Conservation (phyloP, 2,113 vertebrate genomes). For the Triplophysa tibetana region DNA sequence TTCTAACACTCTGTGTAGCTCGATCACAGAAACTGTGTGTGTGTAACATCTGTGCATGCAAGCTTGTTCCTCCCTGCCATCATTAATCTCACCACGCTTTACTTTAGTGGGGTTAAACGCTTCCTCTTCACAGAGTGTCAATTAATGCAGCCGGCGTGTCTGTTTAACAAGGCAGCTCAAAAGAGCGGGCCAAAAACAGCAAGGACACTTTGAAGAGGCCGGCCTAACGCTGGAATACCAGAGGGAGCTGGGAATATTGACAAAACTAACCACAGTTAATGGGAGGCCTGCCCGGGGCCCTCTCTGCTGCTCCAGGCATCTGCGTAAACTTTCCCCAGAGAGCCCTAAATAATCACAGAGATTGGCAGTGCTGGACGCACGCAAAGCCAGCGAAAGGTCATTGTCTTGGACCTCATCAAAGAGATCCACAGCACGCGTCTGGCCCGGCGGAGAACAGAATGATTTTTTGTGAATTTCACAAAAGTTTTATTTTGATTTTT, state of each 20-base stretch:
- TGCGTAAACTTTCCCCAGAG: conserved; percentile 64
- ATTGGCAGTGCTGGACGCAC: conserved; percentile 64
- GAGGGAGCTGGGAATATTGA: conserved; percentile 44
- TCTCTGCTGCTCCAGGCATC: conserved; percentile 25
- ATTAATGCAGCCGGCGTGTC: conserved; percentile 38
- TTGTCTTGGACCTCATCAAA: conserved; percentile 61
- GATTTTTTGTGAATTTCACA: neutral
- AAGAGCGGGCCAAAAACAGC: conserved; percentile 37
- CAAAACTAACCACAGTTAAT: conserved; percentile 53
- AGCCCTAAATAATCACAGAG: conserved; percentile 69
- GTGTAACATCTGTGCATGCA: neutral
- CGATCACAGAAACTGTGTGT: conserved; percentile 7
- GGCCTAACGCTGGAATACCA: conserved; percentile 21
- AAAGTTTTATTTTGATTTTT: neutral
- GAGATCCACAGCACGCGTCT: conserved; percentile 60
- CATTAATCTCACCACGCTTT: conserved; percentile 32
- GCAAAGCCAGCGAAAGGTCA: conserved; percentile 68
- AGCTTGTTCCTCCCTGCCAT: conserved; percentile 13
- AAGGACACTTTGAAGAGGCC: conserved; percentile 26
- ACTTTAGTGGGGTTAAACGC: conserved; percentile 42
- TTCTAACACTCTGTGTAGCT: conserved; percentile 18
- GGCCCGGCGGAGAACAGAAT: neutral
- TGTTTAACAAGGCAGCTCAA: conserved; percentile 40
- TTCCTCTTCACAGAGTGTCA: conserved; percentile 42
- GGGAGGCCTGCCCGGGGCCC: conserved; percentile 13